phyloP scores from a whole-genome alignment of 2,888 invertebrate species.

The Pristionchus mayeri region DNA sequence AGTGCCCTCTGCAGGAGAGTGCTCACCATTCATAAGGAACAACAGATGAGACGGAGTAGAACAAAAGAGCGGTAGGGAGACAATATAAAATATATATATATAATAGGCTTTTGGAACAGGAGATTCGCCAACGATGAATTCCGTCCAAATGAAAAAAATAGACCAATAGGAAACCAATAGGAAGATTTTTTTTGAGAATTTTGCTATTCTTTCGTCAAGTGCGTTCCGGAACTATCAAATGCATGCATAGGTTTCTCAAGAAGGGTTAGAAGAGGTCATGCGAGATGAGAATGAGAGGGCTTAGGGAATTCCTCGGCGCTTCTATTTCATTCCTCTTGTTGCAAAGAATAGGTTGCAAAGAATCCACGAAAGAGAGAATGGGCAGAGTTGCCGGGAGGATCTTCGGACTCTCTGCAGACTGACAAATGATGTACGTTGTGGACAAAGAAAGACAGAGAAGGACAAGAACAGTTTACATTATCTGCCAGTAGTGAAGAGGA shows the following conservation, averaged over 20 bases:
- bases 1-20: not conserved
- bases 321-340: slow-evolving; percentile 35
- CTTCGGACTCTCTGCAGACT: not conserved
- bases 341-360: not conserved
- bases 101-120: no score
- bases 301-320: slow-evolving; percentile 11
- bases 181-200: no score
- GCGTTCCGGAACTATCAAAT: not conserved
- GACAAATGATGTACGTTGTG: not conserved
- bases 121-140: not conserved
- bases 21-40: not conserved
- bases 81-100: not conserved
- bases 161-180: no score
- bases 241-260: not conserved
- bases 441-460: not conserved
- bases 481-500: not conserved
- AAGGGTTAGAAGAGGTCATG: slow-evolving; percentile 17
- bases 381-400: not conserved
- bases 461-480: not conserved
- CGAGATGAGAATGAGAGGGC: no score
- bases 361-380: no score
- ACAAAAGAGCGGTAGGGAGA: not conserved
- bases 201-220: no score
- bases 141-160: not conserved
- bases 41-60: slow-evolving; percentile 29